Evolutionary conservation across 2,113 vertebrate species (phyloP).

Genomic region (Ophthalmolycus amberensis): DNA sequence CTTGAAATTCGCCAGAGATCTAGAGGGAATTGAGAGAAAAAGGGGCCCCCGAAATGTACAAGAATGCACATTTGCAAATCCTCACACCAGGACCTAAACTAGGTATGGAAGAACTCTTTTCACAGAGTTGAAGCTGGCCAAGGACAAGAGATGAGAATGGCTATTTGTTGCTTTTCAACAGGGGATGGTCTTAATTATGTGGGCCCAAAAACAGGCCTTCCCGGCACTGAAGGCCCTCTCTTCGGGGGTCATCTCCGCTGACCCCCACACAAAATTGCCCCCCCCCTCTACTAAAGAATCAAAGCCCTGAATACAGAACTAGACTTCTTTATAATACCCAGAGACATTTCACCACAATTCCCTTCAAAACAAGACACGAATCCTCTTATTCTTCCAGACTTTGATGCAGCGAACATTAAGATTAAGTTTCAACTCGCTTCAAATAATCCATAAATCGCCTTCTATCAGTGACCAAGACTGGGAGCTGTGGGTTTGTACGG

Average conservation of each 20-base stretch:
- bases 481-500: neutral
- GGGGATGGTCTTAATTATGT: constrained; percentile 64
- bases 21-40: constrained; percentile 64
- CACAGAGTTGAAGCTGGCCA: constrained; percentile 1
- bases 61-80: constrained; percentile 81
- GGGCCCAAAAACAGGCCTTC: constrained; percentile 53
- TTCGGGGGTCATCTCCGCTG: constrained; percentile 48
- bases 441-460: constrained; percentile 1
- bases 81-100: constrained; percentile 58
- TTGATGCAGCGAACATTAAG: neutral
- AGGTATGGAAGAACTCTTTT: constrained; percentile 41
- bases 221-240: constrained; percentile 50
- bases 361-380: neutral
- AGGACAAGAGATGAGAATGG: constrained; percentile 16
- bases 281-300: neutral
- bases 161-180: constrained; percentile 54
- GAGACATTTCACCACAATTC: neutral
- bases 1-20: constrained; percentile 70
- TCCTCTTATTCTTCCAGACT: neutral
- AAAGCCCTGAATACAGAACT: constrained; percentile 1
- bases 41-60: constrained; percentile 63
- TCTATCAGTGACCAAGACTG: neutral
- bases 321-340: neutral
- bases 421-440: neutral
- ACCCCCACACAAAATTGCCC: constrained; percentile 31